phyloP scores from a whole-genome alignment of 2,113 vertebrate genomes.

The Ahaetulla prasina region DNA sequence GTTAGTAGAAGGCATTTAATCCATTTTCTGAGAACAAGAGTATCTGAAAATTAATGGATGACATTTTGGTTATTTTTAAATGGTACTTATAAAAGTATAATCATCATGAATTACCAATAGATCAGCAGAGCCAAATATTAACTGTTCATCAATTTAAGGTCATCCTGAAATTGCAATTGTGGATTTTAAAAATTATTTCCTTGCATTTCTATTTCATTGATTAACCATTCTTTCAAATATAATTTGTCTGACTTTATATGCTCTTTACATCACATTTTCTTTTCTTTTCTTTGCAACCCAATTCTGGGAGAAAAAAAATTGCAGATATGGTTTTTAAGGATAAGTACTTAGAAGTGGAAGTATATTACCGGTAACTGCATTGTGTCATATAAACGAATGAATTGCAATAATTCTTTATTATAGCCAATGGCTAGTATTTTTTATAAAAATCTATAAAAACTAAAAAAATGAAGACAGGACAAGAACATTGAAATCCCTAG shows the following conservation, averaged over 20 bases:
- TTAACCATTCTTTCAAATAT: background rate
- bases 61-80: background rate
- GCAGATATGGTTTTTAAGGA: background rate
- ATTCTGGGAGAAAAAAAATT: background rate
- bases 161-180: background rate
- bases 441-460: background rate
- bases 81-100: background rate
- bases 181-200: background rate
- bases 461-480: background rate
- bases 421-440: background rate
- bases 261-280: background rate
- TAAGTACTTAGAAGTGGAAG: background rate
- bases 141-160: background rate
- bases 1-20: background rate
- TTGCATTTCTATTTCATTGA: background rate
- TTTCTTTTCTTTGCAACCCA: background rate
- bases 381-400: background rate
- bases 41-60: background rate
- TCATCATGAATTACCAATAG: background rate
- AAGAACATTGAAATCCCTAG: background rate
- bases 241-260: background rate
- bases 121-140: conserved; percentile 8
- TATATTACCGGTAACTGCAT: background rate
- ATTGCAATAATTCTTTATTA: background rate
- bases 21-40: background rate